phyloP scores from a whole-genome alignment of 2,113 vertebrate species.

The Rhabdomys dilectus region DNA sequence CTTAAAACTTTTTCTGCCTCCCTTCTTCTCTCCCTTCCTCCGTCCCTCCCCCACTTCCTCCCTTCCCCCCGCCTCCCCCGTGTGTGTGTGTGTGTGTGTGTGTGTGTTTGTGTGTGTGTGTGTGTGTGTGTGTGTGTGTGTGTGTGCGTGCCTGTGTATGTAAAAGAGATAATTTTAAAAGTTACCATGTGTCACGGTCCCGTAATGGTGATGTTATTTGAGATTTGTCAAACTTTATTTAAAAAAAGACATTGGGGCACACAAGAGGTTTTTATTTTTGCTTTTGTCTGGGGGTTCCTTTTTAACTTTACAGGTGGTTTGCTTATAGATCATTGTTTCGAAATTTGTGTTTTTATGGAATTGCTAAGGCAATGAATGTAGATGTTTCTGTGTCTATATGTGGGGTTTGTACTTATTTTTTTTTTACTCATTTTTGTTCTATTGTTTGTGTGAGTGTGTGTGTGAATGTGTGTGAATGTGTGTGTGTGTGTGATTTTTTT shows the following conservation, averaged over 20 bases:
- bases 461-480: too few relatives aligned
- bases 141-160: too few relatives aligned
- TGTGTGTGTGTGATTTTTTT: background rate
- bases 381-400: background rate
- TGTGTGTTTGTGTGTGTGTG: too few relatives aligned
- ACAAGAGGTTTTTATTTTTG: background rate
- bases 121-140: too few relatives aligned
- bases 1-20: rapidly evolving
- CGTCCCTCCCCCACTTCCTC: too few relatives aligned
- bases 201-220: background rate
- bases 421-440: background rate
- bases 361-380: background rate
- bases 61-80: too few relatives aligned
- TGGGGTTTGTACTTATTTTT: too few relatives aligned
- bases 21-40: too few relatives aligned
- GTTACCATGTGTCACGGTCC: background rate
- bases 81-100: too few relatives aligned
- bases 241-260: background rate
- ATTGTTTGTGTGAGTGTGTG: too few relatives aligned
- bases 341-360: background rate
- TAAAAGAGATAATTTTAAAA: too few relatives aligned
- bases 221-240: background rate
- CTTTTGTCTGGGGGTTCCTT: background rate
- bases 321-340: background rate
- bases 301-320: background rate